Conservation (phyloP, 2,113 vertebrate genomes). For the Geococcyx californianus region DNA sequence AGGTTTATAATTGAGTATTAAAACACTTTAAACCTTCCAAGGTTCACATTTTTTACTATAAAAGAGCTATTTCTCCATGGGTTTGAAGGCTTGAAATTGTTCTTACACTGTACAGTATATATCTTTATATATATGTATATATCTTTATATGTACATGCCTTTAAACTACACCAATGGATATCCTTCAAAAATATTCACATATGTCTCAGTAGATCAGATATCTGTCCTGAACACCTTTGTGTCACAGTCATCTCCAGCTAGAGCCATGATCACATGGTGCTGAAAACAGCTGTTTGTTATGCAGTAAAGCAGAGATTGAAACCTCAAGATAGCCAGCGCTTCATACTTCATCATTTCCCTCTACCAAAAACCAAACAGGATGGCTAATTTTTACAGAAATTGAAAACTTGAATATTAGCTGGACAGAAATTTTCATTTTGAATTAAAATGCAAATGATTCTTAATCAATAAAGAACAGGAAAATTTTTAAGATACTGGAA, state of each 20-base stretch:
- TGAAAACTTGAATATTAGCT: conserved; percentile 13
- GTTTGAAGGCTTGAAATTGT: neutral
- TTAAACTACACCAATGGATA: neutral
- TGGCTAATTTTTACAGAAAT: neutral
- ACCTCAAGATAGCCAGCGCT: neutral
- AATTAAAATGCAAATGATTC: conserved; percentile 25
- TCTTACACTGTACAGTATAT: neutral
- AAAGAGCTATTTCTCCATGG: neutral
- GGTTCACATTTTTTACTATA: neutral
- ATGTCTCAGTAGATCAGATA: neutral
- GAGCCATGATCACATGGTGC: neutral
- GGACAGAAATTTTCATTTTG: neutral
- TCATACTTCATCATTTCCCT: neutral
- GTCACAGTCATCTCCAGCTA: neutral
- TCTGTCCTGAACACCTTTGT: neutral
- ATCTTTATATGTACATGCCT: too few relatives aligned
- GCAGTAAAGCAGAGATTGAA: neutral
- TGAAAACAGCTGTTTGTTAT: neutral
- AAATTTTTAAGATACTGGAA: conserved; percentile 58
- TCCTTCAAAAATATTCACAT: neutral
- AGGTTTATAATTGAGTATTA: neutral
- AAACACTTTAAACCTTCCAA: neutral
- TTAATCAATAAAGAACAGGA: conserved; percentile 22
- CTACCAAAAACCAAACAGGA: neutral
- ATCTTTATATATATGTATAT: too few relatives aligned